phyloP scores from a whole-genome alignment of 2,888 invertebrate species.

The Margaritifera margaritifera region DNA sequence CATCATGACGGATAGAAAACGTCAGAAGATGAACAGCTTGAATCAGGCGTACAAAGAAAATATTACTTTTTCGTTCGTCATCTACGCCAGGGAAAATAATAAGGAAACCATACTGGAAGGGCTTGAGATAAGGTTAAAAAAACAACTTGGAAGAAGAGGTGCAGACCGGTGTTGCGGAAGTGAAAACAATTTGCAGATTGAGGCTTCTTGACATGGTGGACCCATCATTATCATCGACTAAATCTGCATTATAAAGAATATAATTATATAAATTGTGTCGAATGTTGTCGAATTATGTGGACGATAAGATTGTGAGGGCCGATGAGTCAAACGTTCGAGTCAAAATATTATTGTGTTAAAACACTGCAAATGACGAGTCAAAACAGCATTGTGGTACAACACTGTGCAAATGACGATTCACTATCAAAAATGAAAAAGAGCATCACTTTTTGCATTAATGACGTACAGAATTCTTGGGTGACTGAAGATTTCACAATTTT shows the following conservation, averaged over 20 bases:
- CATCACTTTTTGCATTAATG: too few relatives aligned
- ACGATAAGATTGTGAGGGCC: too few relatives aligned
- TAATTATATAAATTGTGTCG: too few relatives aligned
- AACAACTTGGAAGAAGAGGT: slow-evolving; percentile 38
- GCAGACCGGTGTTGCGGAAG: slow-evolving; percentile 45
- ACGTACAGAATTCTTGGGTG: too few relatives aligned
- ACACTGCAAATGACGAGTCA: too few relatives aligned
- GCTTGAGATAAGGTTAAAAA: slow-evolving; percentile 32
- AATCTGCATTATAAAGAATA: neutral
- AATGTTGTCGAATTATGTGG: too few relatives aligned
- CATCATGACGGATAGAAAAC: slow-evolving; percentile 36
- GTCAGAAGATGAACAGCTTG: slow-evolving; percentile 24
- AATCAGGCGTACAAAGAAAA: slow-evolving; percentile 46
- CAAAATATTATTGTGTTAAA: too few relatives aligned
- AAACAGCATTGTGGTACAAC: too few relatives aligned
- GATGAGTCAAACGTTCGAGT: too few relatives aligned
- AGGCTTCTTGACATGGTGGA: slow-evolving; percentile 40
- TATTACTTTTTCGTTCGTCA: slow-evolving; percentile 60
- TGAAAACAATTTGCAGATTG: slow-evolving; percentile 51
- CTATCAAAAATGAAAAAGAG: too few relatives aligned
- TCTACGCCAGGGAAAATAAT: slow-evolving; percentile 55
- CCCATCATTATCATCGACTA: neutral
- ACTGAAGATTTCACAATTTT: too few relatives aligned
- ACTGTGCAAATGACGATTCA: too few relatives aligned
- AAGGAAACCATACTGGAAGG: slow-evolving; percentile 50